Percentiles rank a stretch among this genome's conserved stretches.
These are phyloP conservation scores for Branchipolynoe longqiensis DNA, from an alignment of 2,888 invertebrate species.

Conservation along the genomic window DNA sequence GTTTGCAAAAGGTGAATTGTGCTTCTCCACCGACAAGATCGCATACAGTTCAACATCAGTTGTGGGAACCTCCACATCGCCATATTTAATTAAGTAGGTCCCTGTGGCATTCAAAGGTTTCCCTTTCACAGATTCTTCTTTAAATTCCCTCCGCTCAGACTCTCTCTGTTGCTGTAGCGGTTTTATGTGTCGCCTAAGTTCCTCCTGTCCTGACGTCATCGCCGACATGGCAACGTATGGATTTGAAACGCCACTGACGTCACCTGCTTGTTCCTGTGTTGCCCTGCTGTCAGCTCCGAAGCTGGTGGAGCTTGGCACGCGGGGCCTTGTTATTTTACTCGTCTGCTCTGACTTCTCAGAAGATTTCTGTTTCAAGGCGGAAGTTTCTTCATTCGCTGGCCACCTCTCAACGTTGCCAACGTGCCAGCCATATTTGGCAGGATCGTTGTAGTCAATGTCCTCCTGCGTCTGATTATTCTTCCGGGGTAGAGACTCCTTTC, in stretches of 20 bases:
- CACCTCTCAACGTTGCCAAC: conserved; percentile 20
- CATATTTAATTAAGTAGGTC: conserved; percentile 14
- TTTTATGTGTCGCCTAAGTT: conserved; percentile 9
- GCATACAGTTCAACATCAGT: conserved; percentile 51
- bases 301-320: not conserved
- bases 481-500: not conserved
- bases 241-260: not conserved
- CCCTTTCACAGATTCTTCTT: conserved; percentile 26
- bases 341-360: not conserved
- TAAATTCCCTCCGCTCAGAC: conserved; percentile 21
- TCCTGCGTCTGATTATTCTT: not conserved
- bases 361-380: not conserved
- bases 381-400: not conserved
- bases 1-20: conserved; percentile 14
- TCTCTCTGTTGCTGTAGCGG: conserved; percentile 7
- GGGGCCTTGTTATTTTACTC: not conserved
- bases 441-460: conserved; percentile 18
- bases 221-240: conserved; percentile 40
- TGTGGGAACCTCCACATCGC: conserved; percentile 37
- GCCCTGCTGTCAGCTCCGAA: not conserved
- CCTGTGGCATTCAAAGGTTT: conserved; percentile 9
- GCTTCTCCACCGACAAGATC: conserved; percentile 39
- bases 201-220: conserved; percentile 38
- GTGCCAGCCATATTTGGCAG: conserved; percentile 28
- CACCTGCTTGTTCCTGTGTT: not conserved